phyloP scores from a whole-genome alignment of 53 echinoderm and acorn worm species.

The Echinarachnius parma region DNA sequence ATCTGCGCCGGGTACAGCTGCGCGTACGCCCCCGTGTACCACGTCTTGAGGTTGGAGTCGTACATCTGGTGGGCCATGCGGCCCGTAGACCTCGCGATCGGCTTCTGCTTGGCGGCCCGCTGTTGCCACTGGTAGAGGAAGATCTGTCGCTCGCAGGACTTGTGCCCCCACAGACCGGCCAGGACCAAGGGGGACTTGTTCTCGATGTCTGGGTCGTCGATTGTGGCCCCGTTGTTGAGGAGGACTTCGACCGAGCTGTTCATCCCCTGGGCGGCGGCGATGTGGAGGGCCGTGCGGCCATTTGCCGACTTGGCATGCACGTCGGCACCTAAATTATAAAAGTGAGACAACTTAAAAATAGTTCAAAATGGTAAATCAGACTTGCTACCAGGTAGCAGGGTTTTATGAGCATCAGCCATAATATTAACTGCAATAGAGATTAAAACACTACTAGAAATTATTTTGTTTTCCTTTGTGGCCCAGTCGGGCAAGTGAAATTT shows the following conservation, averaged over 20 bases:
- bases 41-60: constrained; percentile 86
- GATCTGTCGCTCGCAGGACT: constrained; percentile 94
- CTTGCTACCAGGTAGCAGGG: no score
- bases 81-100: constrained; percentile 52
- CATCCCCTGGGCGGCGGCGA: constrained; percentile 94
- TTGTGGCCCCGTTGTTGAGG: constrained; percentile 76
- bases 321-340: constrained; percentile 80
- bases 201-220: constrained; percentile 86
- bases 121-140: constrained; percentile 99
- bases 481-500: no score
- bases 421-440: no score
- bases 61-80: constrained; percentile 97
- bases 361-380: no score
- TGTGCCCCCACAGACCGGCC: constrained; percentile 94
- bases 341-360: no score
- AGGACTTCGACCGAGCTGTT: constrained; percentile 90
- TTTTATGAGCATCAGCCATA: no score
- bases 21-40: constrained; percentile 73
- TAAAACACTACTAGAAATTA: no score
- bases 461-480: no score
- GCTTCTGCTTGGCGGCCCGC: constrained; percentile 91
- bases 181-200: constrained; percentile 87
- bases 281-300: constrained; percentile 92
- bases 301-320: constrained; percentile 92
- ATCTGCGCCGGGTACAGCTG: constrained; percentile 90